Evolutionary conservation across 2,888 invertebrate genomes (phyloP).

Genomic region (Drosophila tanythrix): DNA sequence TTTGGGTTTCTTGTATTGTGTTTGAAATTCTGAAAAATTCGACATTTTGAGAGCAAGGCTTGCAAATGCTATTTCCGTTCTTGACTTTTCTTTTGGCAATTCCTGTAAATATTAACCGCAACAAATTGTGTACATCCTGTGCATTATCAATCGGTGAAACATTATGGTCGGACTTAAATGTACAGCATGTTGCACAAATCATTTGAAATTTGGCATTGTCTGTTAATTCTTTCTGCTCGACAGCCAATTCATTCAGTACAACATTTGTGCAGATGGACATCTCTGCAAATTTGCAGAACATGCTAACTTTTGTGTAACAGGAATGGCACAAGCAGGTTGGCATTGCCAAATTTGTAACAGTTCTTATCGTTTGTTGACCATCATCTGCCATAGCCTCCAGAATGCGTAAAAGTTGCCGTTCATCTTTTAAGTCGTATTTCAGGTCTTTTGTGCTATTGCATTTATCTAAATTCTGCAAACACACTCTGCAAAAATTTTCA

Average conservation of each 20-base stretch:
- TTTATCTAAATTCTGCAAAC: conserved; percentile 38
- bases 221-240: conserved; percentile 2
- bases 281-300: conserved; percentile 47
- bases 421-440: conserved; percentile 18
- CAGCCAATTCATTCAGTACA: conserved; percentile 30
- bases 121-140: conserved; percentile 16
- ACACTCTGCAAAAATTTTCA: conserved; percentile 38
- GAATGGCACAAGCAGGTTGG: conserved; percentile 29
- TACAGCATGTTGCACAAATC: conserved; percentile 44
- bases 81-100: not conserved
- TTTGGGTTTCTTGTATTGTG: conserved; percentile 21
- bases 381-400: conserved; percentile 19
- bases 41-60: conserved; percentile 29
- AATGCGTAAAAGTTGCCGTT: conserved; percentile 22
- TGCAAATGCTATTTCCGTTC: conserved; percentile 20
- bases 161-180: conserved; percentile 6
- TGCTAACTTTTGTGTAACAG: conserved; percentile 32
- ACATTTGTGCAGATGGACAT: conserved; percentile 33
- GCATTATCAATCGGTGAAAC: not conserved
- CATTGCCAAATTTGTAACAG: conserved; percentile 9
- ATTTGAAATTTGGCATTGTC: conserved; percentile 6
- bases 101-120: conserved; percentile 30
- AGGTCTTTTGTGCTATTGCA: not conserved
- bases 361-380: not conserved
- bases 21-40: conserved; percentile 41